Conservation (phyloP, 2,797 vertebrate species). For the Oreortyx pictus region DNA sequence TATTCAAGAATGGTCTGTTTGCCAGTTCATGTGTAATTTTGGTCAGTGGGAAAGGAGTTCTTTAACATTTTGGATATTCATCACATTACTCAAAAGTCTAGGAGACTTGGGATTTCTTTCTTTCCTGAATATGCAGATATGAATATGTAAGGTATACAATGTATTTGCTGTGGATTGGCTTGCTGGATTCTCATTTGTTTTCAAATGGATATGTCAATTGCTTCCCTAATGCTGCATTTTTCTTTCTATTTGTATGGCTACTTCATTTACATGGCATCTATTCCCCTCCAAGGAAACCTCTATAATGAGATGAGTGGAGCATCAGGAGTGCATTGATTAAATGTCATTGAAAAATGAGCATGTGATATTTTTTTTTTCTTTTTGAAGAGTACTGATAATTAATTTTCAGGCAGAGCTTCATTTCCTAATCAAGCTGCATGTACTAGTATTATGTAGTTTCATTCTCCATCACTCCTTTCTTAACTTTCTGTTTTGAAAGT, state of each 20-base stretch:
- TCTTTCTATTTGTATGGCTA: neutral
- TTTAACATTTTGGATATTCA: neutral
- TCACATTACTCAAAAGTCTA: neutral
- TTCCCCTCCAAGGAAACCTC: neutral
- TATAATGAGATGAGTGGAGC: neutral
- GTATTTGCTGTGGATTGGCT: neutral
- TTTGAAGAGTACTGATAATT: neutral
- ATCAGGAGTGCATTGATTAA: neutral
- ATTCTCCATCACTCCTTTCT: slow-evolving; percentile 3
- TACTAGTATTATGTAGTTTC: neutral
- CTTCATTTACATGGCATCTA: neutral
- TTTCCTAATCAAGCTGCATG: slow-evolving; percentile 21
- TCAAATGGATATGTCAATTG: neutral
- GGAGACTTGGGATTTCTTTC: neutral
- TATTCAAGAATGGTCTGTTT: neutral
- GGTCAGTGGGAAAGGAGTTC: neutral
- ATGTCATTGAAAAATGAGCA: neutral
- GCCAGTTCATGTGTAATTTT: neutral
- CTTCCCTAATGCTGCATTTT: neutral
- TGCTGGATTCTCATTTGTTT: neutral
- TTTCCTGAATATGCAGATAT: neutral
- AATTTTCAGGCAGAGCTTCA: slow-evolving; percentile 5
- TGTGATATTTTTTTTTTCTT: neutral
- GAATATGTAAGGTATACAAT: neutral
- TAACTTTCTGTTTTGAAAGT: slow-evolving; percentile 27